These are phyloP conservation scores for Nettapus auritus DNA, from an alignment of 2,113 vertebrate genomes.

Conservation along the genomic window DNA sequence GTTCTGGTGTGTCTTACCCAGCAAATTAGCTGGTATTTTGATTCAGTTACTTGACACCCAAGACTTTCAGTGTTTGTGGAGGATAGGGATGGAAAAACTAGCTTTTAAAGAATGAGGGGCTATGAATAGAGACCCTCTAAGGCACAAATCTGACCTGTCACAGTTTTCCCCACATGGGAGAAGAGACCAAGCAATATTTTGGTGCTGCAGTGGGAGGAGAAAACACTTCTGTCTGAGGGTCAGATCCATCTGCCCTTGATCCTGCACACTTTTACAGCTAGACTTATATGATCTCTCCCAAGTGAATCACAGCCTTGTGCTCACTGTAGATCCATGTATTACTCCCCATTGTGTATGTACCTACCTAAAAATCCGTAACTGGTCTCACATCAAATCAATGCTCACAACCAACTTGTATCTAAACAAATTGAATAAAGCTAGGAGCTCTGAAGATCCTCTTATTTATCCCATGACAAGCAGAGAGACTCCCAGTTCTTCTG, in stretches of 20 bases:
- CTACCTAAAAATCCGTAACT: constrained; percentile 74
- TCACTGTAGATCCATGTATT: constrained; percentile 40
- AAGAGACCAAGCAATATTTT: not conserved
- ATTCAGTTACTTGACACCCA: not conserved
- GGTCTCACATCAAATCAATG: constrained; percentile 71
- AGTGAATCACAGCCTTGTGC: not conserved
- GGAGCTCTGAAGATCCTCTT: constrained; percentile 68
- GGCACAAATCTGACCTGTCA: not conserved
- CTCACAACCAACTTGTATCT: constrained; percentile 70
- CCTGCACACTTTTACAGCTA: not conserved
- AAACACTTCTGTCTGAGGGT: not conserved
- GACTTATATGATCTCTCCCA: not conserved
- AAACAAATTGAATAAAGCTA: constrained; percentile 79
- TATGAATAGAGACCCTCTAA: not conserved
- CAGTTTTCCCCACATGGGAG: not conserved
- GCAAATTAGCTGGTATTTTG: not conserved
- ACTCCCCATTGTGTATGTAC: constrained; percentile 12
- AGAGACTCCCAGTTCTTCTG: constrained; percentile 70
- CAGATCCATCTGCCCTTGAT: not conserved
- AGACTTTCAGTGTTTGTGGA: not conserved
- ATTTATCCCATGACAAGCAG: constrained; percentile 74
- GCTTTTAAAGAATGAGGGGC: not conserved
- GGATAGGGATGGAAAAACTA: not conserved
- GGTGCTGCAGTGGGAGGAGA: not conserved
- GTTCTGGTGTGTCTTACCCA: not conserved